Base-by-base conservation (phyloP, 2,797 vertebrate genomes). In the Urocyon cinereoargenteus region DNA sequence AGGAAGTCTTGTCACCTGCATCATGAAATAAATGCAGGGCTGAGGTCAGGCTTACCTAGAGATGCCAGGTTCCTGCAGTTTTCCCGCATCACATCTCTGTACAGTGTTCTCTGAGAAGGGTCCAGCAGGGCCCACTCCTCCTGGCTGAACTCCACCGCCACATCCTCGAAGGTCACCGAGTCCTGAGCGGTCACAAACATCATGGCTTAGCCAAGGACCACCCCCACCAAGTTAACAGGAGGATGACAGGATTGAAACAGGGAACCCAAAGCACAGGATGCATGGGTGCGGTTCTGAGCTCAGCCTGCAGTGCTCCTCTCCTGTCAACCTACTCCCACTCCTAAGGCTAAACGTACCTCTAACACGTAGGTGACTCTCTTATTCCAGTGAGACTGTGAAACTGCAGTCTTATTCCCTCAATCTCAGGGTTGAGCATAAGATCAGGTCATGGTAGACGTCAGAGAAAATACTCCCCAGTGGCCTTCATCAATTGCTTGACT, bases 81-180 rank as follows among this genome's bases (percentile, higher is more conserved):
- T 70, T 98, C 98, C 83, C 93, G 96, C 97, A 95, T 98, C 86
- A 98, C 98, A 0, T 97, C 96, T 66, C 81, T 93, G 92, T 98
- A 98, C 49, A 98, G 92, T 4, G 92, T 95, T 62, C 94, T 97
- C 10, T 98, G 98, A 26, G 92, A 83, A 2, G 94, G 31, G 28
- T 97, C 94, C 70, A 98, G 95, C 53, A 98, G 66, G 0, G 64
- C 94, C 98, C 98, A 98, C 57, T 98, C 98, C 24, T 98, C 98
- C 24, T 95, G 92, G 3, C 96, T 97, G 94, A 98, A 98, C 49
- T 98, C 97, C 40, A 98, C 92, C 1, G 98, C 96, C 72, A 98
- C 97, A 4, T 98, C 98, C 84, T 98, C 87, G 1, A 98, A 98
- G 53, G 97, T 98, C n/a, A 98, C 97, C 10, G 85, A 79, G 13